Evolutionary conservation across 2,888 invertebrate species (phyloP).

Genomic region (Galerucella nymphaeae): DNA sequence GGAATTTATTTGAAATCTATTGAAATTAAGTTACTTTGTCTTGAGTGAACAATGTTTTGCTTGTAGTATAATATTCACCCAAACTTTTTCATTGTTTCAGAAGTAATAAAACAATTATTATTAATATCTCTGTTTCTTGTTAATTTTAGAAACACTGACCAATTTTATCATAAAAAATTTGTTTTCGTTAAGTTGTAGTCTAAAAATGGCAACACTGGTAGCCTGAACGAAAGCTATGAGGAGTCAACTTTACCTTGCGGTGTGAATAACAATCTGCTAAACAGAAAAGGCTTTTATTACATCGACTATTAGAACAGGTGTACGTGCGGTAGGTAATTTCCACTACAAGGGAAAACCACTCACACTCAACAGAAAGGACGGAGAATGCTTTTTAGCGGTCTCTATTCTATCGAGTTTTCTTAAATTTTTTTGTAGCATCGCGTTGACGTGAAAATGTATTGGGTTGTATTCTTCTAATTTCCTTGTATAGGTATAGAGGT

Average conservation of each 20-base stretch:
- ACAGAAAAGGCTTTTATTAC: slow-evolving; percentile 40
- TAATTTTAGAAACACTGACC: too few relatives aligned
- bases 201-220: slow-evolving; percentile 7
- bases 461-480: slow-evolving; percentile 8
- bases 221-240: slow-evolving; percentile 27
- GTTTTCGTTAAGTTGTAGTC: neutral
- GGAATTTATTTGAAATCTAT: too few relatives aligned
- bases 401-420: slow-evolving; percentile 17
- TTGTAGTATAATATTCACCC: too few relatives aligned
- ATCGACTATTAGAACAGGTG: slow-evolving; percentile 43
- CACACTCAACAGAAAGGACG: slow-evolving; percentile 9
- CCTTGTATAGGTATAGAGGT: neutral
- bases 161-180: neutral
- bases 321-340: slow-evolving; percentile 40
- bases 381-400: slow-evolving; percentile 13
- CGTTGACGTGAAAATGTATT: neutral
- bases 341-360: slow-evolving; percentile 36
- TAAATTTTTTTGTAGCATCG: slow-evolving; percentile 10
- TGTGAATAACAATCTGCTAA: slow-evolving; percentile 43
- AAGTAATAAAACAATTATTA: too few relatives aligned
- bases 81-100: too few relatives aligned
- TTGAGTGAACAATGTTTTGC: too few relatives aligned
- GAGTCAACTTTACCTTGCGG: slow-evolving; percentile 40
- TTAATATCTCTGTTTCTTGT: too few relatives aligned
- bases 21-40: too few relatives aligned